Evolutionary conservation across 2,888 invertebrate genomes (phyloP).

Genomic region (Clunio marinus): DNA sequence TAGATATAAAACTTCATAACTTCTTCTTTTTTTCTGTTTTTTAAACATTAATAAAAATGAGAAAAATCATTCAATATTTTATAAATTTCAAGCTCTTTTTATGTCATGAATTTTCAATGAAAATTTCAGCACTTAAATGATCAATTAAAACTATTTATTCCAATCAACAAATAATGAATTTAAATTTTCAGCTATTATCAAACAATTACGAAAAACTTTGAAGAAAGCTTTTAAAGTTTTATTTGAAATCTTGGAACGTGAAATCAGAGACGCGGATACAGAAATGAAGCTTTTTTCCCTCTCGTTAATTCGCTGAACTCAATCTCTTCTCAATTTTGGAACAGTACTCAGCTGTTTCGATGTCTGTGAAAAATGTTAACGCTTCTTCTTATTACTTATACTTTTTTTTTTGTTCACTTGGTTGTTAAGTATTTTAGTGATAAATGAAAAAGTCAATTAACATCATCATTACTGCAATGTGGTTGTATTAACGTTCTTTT

Average conservation of each 20-base stretch:
- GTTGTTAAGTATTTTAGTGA: conserved; percentile 28
- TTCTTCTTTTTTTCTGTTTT: neutral
- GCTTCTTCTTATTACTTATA: no score
- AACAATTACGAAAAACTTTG: no score
- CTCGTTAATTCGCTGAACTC: neutral
- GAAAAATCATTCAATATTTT: neutral
- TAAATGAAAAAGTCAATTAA: conserved; percentile 36
- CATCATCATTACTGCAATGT: conserved; percentile 19
- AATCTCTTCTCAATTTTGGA: neutral
- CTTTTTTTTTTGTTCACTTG: conserved; percentile 2
- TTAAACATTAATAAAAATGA: neutral
- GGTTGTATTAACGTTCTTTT: conserved; percentile 7
- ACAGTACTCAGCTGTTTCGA: neutral
- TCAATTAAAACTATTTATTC: no score
- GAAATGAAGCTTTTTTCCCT: no score
- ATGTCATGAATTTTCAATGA: no score
- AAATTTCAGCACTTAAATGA: no score
- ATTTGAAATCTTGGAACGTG: no score
- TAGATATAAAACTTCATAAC: neutral
- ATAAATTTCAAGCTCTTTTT: neutral
- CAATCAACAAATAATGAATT: no score
- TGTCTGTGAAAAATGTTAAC: neutral
- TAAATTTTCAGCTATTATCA: no score
- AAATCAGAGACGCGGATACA: no score
- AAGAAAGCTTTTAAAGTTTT: no score